Conservation (phyloP, 30 jellyfish, hydroid and myxozoan species). For the Sanderia malayensis region DNA sequence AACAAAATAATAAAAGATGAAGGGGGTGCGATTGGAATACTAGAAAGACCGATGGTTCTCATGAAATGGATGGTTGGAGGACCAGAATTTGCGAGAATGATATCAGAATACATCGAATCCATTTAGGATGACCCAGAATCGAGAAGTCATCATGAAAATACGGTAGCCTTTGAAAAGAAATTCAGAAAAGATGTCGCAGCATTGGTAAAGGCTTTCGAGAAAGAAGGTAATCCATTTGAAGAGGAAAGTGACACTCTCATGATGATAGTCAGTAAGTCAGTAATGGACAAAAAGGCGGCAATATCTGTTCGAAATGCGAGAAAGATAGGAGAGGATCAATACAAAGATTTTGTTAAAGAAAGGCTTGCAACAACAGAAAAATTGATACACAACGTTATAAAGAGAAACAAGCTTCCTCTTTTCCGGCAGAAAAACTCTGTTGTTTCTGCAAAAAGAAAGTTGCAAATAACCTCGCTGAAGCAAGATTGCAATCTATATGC, state of each 20-base stretch:
- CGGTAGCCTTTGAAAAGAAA: not conserved
- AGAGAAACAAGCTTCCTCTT: slow-evolving; percentile 30
- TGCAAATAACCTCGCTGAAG: slow-evolving; percentile 19
- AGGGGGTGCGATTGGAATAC: slow-evolving; percentile 36
- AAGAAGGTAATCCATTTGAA: slow-evolving; percentile 53
- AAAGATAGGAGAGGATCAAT: slow-evolving; percentile 12
- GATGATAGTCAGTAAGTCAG: not conserved
- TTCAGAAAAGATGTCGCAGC: slow-evolving; percentile 18
- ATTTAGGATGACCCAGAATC: not conserved
- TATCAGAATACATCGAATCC: not conserved
- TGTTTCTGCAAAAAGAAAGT: not conserved
- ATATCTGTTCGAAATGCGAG: not conserved
- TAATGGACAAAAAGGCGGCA: slow-evolving; percentile 19
- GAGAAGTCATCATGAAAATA: slow-evolving; percentile 26
- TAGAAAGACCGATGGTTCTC: slow-evolving; percentile 9
- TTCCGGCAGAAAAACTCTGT: slow-evolving; percentile 22
- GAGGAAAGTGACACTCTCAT: slow-evolving; percentile 23
- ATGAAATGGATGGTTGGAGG: slow-evolving; percentile 49
- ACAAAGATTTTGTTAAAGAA: slow-evolving; percentile 15
- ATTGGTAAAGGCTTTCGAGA: slow-evolving; percentile 16
- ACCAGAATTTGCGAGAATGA: slow-evolving; percentile 30
- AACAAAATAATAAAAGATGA: slow-evolving; percentile 25
- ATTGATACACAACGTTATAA: slow-evolving; percentile 36
- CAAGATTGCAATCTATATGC: slow-evolving; percentile 28
- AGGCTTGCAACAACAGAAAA: slow-evolving; percentile 6